Base-by-base conservation (phyloP, 2,888 invertebrate species). In the Adelognathus sp. region DNA sequence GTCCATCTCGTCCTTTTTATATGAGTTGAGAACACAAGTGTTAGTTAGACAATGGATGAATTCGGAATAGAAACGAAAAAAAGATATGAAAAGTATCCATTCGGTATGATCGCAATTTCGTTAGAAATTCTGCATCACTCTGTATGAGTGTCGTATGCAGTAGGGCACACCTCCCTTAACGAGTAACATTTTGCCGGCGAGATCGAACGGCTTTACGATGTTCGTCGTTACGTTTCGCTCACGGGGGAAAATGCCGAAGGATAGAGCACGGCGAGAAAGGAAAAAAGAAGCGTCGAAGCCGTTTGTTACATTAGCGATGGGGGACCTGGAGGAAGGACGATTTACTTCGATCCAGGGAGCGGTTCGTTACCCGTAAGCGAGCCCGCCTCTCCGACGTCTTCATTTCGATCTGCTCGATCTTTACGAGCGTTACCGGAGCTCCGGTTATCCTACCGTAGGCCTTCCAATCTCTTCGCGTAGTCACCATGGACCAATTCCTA, bases 291-390 rank as follows among this genome's bases (percentile, higher is more conserved):
- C 58, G 50, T 33, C 7, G 33, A 33, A 72, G 71, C 66, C 79
- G 75, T 79, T 79, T 79, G 79, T 79, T 75, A 79, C 79, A 75
- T 66, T 61, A 66, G 75, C 63, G 63, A 36, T 54, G 60, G 46
- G 72, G 69, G 69, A 63, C 54, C n/a, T 52, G 58, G 71, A 71
- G 61, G 56, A 67, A 66, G 11, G 58, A 76, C 85, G 84, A 86
- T 86, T 86, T 86, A 85, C 84, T 82, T 72, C 76, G 73, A 66
- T 69, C 82, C 83, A 78, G 84, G 78, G 79, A 85, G 81, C 84
- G 81, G 81, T 82, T 86, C 84, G 83, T 86, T 76, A 77, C 66
- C 64, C 75, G 75, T 50, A 75, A 75, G 18, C 79, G 75, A 72
- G 71, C 67, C 71, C 79, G 79, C 79, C 79, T 63, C 71, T 71